Conservation (phyloP, 1,140 invertebrate species). For the Sycophaga agraensis region DNA sequence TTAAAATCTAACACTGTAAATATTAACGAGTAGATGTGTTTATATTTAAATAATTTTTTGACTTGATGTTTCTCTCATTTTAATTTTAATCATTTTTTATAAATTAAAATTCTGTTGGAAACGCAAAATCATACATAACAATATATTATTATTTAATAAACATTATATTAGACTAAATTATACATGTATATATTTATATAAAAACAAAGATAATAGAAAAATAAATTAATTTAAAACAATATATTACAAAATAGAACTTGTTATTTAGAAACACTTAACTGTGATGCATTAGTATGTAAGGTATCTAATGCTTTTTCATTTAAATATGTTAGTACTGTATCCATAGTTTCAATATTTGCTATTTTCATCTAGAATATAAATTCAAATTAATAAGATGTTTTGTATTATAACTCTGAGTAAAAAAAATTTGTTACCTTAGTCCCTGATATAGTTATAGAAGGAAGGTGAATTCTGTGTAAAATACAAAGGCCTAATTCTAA, state of each 20-base stretch:
- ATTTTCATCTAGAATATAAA: conserved; percentile 46
- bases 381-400: not conserved
- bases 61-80: too few species aligned
- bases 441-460: conserved; percentile 38
- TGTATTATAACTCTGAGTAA: not conserved
- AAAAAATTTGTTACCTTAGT: conserved; percentile 37
- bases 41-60: not conserved
- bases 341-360: conserved; percentile 32
- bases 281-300: conserved; percentile 28
- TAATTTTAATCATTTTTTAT: too few species aligned
- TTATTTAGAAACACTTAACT: conserved; percentile 11
- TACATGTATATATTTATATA: too few species aligned
- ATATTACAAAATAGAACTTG: not conserved
- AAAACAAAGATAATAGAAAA: too few species aligned
- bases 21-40: too few species aligned
- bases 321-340: conserved; percentile 41
- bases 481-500: conserved; percentile 41
- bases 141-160: too few species aligned
- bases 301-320: conserved; percentile 41
- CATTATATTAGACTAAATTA: too few species aligned
- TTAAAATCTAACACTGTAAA: too few species aligned
- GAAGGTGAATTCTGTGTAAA: conserved; percentile 39
- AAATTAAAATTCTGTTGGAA: too few species aligned
- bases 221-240: too few species aligned
- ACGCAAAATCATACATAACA: too few species aligned